phyloP scores from a whole-genome alignment of 2,888 invertebrate species.

The Scaptomyza polygonia region DNA sequence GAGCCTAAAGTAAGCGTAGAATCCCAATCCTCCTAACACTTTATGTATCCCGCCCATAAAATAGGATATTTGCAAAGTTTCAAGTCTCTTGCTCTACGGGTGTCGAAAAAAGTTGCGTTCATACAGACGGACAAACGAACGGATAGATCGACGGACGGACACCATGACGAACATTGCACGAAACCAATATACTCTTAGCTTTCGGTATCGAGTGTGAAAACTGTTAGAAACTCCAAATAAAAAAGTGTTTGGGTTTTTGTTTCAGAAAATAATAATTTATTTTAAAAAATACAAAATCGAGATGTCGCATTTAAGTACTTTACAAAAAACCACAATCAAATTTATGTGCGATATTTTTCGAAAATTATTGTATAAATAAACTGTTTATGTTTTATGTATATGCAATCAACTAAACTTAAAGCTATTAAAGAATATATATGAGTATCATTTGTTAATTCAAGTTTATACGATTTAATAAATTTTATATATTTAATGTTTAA shows the following conservation, averaged over 20 bases:
- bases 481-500: constrained; percentile 24
- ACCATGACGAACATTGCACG: no score
- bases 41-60: no score
- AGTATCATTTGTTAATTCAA: constrained; percentile 82
- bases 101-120: no score
- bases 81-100: no score
- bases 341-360: constrained; percentile 34
- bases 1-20: no score
- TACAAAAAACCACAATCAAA: constrained; percentile 30
- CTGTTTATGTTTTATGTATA: constrained; percentile 12
- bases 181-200: no score
- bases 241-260: not conserved
- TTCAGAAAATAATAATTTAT: constrained; percentile 62
- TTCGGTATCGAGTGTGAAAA: no score
- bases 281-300: constrained; percentile 51
- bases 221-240: not conserved
- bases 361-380: constrained; percentile 43
- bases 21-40: no score
- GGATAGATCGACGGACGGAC: no score
- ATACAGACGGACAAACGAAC: no score
- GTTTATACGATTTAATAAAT: constrained; percentile 37
- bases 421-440: constrained; percentile 78
- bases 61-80: no score
- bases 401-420: constrained; percentile 48
- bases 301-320: constrained; percentile 36